Base-by-base conservation (phyloP, 2,113 vertebrate species). In the Ramphastos sulfuratus region DNA sequence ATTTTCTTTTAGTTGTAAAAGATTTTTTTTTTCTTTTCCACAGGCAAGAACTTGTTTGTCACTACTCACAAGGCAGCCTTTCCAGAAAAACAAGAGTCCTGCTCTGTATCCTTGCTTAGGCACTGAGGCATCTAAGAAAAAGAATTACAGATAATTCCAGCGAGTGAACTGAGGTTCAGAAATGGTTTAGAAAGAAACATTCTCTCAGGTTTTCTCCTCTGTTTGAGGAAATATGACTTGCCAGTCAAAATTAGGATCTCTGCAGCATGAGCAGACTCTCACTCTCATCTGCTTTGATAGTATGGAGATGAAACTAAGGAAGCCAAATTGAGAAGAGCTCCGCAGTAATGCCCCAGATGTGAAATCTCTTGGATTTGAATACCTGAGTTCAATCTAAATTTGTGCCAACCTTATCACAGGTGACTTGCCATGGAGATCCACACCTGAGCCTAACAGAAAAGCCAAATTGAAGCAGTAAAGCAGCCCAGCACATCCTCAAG, bases 11-110 rank as follows among this genome's bases (percentile, higher is more conserved):
- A 39, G 87, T 91, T 81, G 66, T 88, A 81, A 58, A 76, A 71
- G 79, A 67, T 83, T 80, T 92, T 83, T 92, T 54, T 55, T 55
- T 48, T 39, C 37, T 39, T 18, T 46, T 46, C 94, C 82, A 72
- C 76, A 33, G 91, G 94, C 94, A 81, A 92, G 50, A 87, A 39
- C 46, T 87, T 96, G 89, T 91, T 96, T 95, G 94, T 91, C 75
- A 55, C 91, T 88, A n/a, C 55, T 88, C 87, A 73, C 86, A 37
- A 1, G 4, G 76, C 76, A 91, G 79, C 42, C 48, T 75, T 69
- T 28, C 73, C 74, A 82, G 20, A 58, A 82, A 85, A 89, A 19
- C 83, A 89, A 59, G 88, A 46, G 55, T n/a, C 70, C 54, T 6
- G 15, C 65, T 75, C 87, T 42, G 50, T 27, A 86, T 75, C 80